Percentiles rank a stretch among this genome's conserved stretches.
Conservation (phyloP, 64 coral and sea anemone species). For the Montipora foliosa region DNA sequence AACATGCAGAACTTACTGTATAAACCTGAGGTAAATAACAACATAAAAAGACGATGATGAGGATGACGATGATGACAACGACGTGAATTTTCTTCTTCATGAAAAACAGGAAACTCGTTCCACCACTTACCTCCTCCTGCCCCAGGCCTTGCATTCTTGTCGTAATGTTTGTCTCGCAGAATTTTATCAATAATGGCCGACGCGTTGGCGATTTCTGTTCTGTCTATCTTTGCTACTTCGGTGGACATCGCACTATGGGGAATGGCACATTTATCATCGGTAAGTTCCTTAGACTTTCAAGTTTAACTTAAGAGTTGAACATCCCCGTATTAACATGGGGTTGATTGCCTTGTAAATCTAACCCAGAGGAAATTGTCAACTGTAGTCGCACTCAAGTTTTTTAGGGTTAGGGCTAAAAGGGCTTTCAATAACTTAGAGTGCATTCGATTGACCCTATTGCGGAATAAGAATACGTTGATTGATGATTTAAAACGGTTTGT, state of each 20-base stretch:
- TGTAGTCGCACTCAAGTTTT: too few species aligned
- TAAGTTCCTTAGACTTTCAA: too few species aligned
- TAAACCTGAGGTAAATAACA: background rate
- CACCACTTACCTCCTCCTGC: conserved; percentile 70
- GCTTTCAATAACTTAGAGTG: too few species aligned
- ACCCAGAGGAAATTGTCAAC: too few species aligned
- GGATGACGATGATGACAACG: background rate
- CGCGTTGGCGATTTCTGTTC: conserved; percentile 79
- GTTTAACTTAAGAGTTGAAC: too few species aligned
- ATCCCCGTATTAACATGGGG: too few species aligned
- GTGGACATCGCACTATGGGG: background rate
- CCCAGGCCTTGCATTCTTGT: conserved; percentile 71
- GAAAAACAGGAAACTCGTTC: background rate
- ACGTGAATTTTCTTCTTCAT: background rate
- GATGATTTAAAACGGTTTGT: too few species aligned
- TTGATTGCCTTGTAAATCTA: too few species aligned
- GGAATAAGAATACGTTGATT: too few species aligned
- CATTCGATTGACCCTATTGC: too few species aligned
- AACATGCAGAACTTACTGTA: too few species aligned
- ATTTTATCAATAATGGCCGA: conserved; percentile 35
- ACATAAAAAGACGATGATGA: background rate
- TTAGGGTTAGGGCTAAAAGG: too few species aligned
- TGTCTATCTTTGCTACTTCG: conserved; percentile 62
- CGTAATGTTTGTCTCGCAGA: conserved; percentile 61
- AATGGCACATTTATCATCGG: background rate